Conservation (phyloP, 2,797 vertebrate genomes). For the Rousettus madagascariensis region DNA sequence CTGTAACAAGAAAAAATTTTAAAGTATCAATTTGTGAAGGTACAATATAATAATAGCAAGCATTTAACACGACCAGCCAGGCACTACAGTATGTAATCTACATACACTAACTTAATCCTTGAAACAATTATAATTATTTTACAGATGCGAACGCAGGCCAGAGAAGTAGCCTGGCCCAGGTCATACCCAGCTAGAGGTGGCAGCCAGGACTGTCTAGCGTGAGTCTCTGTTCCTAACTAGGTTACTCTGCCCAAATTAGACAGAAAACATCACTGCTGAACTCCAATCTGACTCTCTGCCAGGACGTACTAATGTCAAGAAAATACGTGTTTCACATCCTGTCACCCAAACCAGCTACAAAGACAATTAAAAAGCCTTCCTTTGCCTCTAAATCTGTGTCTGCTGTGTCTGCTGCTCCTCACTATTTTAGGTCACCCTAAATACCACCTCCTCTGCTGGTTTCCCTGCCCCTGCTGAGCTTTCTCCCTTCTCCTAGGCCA, state of each 20-base stretch:
- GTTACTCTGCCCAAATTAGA: not conserved
- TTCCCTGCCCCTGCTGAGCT: not conserved
- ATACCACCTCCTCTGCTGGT: not conserved
- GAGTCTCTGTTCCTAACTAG: not conserved
- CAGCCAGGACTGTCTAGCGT: not conserved
- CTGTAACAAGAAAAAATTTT: not conserved
- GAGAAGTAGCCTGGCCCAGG: not conserved
- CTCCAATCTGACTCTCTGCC: not conserved
- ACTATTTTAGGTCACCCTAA: not conserved
- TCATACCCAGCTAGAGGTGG: not conserved
- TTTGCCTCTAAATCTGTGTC: not conserved
- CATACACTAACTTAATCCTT: not conserved
- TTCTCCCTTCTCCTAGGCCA: not conserved
- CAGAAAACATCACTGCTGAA: not conserved
- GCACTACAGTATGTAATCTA: not conserved
- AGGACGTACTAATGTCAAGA: not conserved
- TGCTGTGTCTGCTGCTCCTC: not conserved
- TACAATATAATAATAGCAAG: not conserved
- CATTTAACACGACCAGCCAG: not conserved
- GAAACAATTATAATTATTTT: not conserved
- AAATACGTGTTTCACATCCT: not conserved
- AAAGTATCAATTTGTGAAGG: not conserved
- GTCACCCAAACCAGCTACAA: not conserved
- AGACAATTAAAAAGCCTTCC: not conserved
- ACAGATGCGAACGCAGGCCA: not conserved